Evolutionary conservation across 2,797 vertebrate genomes (phyloP).

Genomic region (Thamnophis elegans): DNA sequence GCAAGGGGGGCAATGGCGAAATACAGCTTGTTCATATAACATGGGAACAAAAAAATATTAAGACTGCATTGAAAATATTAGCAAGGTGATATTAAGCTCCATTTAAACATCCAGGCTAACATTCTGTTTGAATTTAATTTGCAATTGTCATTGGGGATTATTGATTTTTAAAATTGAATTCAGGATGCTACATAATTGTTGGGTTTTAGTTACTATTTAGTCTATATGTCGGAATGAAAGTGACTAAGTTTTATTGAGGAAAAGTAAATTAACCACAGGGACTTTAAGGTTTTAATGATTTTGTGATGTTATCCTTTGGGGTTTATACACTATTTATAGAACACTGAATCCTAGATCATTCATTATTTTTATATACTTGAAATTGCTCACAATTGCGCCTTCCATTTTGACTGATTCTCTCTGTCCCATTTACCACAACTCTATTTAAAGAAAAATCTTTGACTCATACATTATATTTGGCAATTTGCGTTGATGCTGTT

Average conservation of each 20-base stretch:
- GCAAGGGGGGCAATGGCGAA: not conserved
- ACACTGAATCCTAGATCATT: not conserved
- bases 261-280: not conserved
- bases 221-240: not conserved
- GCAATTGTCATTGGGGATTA: not conserved
- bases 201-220: not conserved
- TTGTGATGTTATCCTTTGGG: not conserved
- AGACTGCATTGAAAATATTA: not conserved
- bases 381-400: not conserved
- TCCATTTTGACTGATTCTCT: not conserved
- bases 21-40: not conserved
- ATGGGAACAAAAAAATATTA: not conserved
- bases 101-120: not conserved
- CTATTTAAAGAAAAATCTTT: not conserved
- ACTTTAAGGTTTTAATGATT: not conserved
- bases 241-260: not conserved
- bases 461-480: not conserved
- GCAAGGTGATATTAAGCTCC: not conserved
- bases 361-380: not conserved
- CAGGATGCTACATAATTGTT: not conserved
- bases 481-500: not conserved
- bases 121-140: not conserved
- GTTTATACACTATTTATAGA: not conserved
- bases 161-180: not conserved
- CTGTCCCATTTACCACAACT: not conserved